phyloP scores from a whole-genome alignment of 2,888 invertebrate genomes.

The Pachycephus smyrnensis region DNA sequence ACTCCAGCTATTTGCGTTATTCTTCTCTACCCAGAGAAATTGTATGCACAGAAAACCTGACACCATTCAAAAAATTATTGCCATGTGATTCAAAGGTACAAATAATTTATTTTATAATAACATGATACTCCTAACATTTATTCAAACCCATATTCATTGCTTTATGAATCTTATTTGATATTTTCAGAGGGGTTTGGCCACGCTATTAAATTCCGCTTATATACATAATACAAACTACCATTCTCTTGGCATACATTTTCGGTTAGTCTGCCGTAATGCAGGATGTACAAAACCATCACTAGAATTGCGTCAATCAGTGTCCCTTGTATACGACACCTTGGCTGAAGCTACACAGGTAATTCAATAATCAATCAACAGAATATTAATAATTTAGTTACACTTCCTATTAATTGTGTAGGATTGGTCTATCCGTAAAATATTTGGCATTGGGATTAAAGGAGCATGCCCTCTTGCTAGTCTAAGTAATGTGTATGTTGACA shows the following conservation, averaged over 20 bases:
- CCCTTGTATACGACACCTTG: constrained; percentile 86
- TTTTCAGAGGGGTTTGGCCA: constrained; percentile 81
- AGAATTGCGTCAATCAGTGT: constrained; percentile 87
- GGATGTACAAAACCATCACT: constrained; percentile 75
- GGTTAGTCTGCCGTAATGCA: constrained; percentile 79
- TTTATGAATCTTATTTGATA: constrained; percentile 10
- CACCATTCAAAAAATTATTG: constrained; percentile 97
- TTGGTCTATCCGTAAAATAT: constrained; percentile 89
- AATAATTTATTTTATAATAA: constrained; percentile 2
- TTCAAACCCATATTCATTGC: not conserved
- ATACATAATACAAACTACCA: constrained; percentile 95
- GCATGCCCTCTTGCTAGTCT: constrained; percentile 84
- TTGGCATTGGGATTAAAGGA: constrained; percentile 86
- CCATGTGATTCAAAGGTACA: constrained; percentile 89
- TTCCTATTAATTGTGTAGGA: constrained; percentile 72
- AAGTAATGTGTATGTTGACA: constrained; percentile 86
- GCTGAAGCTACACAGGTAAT: constrained; percentile 53
- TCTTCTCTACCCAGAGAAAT: constrained; percentile 95
- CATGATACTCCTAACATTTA: not conserved
- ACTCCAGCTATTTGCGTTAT: constrained; percentile 77
- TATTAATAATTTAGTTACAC: constrained; percentile 34
- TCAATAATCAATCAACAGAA: not conserved
- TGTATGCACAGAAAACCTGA: constrained; percentile 98
- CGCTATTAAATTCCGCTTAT: constrained; percentile 88
- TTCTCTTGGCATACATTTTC: constrained; percentile 87